Conservation (phyloP, 2,888 invertebrate species). For the Apocheima hispidaria region DNA sequence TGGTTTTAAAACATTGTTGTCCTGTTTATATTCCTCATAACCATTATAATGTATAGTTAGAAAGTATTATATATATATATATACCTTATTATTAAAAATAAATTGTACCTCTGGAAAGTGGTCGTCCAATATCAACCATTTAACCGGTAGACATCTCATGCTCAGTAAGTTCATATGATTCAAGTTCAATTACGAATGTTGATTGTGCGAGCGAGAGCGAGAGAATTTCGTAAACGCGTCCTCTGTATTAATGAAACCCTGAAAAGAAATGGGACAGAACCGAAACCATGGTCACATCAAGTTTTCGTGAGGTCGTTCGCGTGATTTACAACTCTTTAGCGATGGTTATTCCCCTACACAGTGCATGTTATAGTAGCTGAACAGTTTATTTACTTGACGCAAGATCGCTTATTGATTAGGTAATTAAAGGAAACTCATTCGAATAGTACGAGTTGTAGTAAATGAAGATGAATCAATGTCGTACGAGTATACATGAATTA, state of each 20-base stretch:
- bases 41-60: too few relatives aligned
- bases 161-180: too few relatives aligned
- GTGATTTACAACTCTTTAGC: not conserved
- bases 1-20: not conserved
- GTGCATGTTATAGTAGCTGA: not conserved
- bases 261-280: not conserved
- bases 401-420: constrained; percentile 10
- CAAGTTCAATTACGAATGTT: too few relatives aligned
- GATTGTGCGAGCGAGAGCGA: too few relatives aligned
- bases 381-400: constrained; percentile 10
- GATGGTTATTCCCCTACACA: constrained; percentile 10
- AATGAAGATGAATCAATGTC: constrained; percentile 6
- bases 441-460: not conserved
- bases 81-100: too few relatives aligned
- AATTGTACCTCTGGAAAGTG: too few relatives aligned
- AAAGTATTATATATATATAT: too few relatives aligned
- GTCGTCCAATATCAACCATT: too few relatives aligned
- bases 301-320: not conserved
- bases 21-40: not conserved
- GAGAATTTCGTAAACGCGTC: too few relatives aligned
- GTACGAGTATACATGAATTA: not conserved
- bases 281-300: not conserved
- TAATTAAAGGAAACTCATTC: not conserved
- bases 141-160: too few relatives aligned
- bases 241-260: too few relatives aligned